phyloP scores from a whole-genome alignment of 2,113 vertebrate genomes.

The Chamaea fasciata region DNA sequence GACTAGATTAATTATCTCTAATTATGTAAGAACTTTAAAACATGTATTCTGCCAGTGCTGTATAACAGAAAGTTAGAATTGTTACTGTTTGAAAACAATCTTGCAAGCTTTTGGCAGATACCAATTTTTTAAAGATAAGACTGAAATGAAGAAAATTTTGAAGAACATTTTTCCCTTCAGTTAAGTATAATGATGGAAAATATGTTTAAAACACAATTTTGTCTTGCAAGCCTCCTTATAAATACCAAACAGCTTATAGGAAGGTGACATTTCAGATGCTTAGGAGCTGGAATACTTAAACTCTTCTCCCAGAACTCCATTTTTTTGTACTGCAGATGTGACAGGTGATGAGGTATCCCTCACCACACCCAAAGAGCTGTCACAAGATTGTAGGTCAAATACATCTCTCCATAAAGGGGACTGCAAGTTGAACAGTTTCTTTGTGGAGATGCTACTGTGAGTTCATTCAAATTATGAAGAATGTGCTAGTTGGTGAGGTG shows the following conservation, averaged over 20 bases:
- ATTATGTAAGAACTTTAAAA: background rate
- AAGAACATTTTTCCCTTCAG: background rate
- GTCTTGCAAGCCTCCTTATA: background rate
- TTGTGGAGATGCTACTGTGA: background rate
- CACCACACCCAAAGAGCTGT: background rate
- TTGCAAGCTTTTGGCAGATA: background rate
- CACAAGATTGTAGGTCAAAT: background rate
- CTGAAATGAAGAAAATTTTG: background rate
- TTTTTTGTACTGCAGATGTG: background rate
- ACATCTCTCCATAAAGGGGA: background rate
- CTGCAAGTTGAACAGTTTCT: rapidly evolving
- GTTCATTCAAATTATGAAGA: background rate
- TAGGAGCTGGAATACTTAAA: background rate
- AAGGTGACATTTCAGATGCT: background rate
- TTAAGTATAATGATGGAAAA: background rate
- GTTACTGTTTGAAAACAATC: background rate
- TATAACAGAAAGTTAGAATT: background rate
- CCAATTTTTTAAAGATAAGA: background rate
- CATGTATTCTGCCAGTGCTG: background rate
- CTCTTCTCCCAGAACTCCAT: background rate
- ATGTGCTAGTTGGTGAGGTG: background rate
- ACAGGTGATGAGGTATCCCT: background rate
- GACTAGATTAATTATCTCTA: slow-evolving; percentile 16
- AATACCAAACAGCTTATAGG: background rate
- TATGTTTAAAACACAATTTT: background rate